Conservation (phyloP, 2,888 invertebrate genomes). For the Halictus quadricinctus region DNA sequence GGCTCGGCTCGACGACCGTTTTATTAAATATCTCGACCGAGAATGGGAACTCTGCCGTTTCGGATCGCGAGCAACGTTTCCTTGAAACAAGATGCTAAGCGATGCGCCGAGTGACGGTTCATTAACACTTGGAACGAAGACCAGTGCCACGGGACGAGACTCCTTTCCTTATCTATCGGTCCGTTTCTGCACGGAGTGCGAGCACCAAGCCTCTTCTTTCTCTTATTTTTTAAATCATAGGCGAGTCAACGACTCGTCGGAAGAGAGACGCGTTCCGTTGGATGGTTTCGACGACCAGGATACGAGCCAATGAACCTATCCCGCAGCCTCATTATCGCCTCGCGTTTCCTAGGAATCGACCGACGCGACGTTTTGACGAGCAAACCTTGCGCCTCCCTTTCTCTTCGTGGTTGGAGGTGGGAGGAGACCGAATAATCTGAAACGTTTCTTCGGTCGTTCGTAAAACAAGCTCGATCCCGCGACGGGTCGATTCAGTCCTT, state of each 20-base stretch:
- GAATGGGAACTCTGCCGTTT: not conserved
- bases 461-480: constrained; percentile 6
- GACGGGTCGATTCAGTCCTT: constrained; percentile 16
- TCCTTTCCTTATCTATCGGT: not conserved
- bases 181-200: not conserved
- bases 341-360: not conserved
- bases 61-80: constrained; percentile 27
- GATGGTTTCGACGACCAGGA: constrained; percentile 39
- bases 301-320: constrained; percentile 51
- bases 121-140: constrained; percentile 70
- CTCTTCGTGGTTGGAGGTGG: not conserved
- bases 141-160: constrained; percentile 3
- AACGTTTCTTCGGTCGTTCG: constrained; percentile 10
- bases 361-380: not conserved
- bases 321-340: constrained; percentile 39
- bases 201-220: not conserved
- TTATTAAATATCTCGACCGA: not conserved
- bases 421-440: not conserved
- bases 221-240: constrained; percentile 17
- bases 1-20: not conserved
- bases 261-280: constrained; percentile 52
- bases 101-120: constrained; percentile 76
- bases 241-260: constrained; percentile 38
- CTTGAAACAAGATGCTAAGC: constrained; percentile 71
- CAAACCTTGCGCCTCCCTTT: not conserved